A percentile compares a stretch with the other conserved stretches of the same genome.
phyloP scores from a whole-genome alignment of 2,797 vertebrate genomes.

The Acipenser ruthenus region DNA sequence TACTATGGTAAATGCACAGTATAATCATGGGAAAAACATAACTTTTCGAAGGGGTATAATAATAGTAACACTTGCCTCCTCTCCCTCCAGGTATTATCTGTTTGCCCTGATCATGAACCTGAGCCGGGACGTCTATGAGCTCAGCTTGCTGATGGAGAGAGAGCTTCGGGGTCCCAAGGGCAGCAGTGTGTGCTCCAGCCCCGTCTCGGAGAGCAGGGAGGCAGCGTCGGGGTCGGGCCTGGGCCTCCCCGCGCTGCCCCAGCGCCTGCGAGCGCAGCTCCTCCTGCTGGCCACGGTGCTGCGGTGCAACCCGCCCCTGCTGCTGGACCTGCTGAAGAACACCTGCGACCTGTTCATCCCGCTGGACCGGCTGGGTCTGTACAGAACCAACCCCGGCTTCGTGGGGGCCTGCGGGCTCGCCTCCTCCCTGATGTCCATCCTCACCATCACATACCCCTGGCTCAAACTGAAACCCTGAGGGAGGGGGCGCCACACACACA shows the following conservation, averaged over 20 bases:
- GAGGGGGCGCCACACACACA: neutral
- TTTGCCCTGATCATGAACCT: constrained; percentile 83
- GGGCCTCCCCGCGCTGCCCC: constrained; percentile 14
- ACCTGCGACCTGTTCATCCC: constrained; percentile 76
- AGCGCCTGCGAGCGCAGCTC: constrained; percentile 47
- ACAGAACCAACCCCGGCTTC: constrained; percentile 54
- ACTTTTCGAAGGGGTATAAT: no score
- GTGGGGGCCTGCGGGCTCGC: constrained; percentile 78
- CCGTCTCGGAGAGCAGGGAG: constrained; percentile 18
- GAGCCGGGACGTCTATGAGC: constrained; percentile 77
- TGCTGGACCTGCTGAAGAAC: constrained; percentile 79
- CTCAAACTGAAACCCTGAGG: constrained; percentile 82
- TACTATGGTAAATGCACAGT: no score
- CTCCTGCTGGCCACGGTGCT: constrained; percentile 59
- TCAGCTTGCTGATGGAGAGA: constrained; percentile 66
- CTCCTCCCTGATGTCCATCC: constrained; percentile 80
- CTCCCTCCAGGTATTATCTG: constrained; percentile 72
- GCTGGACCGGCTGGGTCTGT: constrained; percentile 70
- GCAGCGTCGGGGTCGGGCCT: constrained; percentile 6
- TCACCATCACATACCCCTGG: constrained; percentile 78
- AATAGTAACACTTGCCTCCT: neutral
- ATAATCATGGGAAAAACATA: no score
- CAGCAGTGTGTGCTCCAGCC: constrained; percentile 11
- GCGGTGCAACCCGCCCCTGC: constrained; percentile 70
- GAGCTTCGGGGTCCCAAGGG: constrained; percentile 41